These are phyloP conservation scores for Chiloscyllium punctatum DNA, from an alignment of 2,797 vertebrate genomes.

Conservation along the genomic window DNA sequence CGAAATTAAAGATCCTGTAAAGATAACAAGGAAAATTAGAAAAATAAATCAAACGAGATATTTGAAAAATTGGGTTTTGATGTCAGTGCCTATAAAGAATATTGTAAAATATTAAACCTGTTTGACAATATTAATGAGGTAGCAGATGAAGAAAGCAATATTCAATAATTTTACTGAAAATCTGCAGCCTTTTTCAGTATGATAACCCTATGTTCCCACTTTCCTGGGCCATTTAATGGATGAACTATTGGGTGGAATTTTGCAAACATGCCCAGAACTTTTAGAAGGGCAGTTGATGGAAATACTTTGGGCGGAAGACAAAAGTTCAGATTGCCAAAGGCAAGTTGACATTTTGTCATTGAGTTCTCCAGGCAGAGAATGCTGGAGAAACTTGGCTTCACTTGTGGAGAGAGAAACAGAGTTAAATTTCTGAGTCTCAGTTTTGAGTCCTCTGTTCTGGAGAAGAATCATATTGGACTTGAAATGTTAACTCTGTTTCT, in stretches of 20 bases:
- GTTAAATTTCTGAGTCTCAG: too few species aligned
- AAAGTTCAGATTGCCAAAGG: too few species aligned
- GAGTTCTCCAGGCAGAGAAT: too few species aligned
- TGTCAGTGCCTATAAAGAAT: not conserved
- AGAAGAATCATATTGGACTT: too few species aligned
- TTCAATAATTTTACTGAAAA: not conserved
- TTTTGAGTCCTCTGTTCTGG: too few species aligned
- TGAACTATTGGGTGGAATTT: not conserved
- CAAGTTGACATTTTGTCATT: too few species aligned
- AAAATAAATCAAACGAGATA: conserved; percentile 2
- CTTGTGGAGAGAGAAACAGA: too few species aligned
- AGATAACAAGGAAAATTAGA: not conserved
- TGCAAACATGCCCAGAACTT: too few species aligned
- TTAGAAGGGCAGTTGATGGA: too few species aligned
- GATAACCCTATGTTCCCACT: not conserved
- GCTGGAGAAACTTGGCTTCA: too few species aligned
- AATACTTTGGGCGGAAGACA: too few species aligned
- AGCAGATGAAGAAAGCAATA: not conserved
- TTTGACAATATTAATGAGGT: not conserved
- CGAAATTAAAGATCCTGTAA: not conserved
- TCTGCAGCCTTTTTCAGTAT: not conserved
- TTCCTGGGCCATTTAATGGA: not conserved
- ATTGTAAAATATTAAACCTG: not conserved
- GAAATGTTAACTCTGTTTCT: too few species aligned
- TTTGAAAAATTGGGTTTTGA: not conserved